phyloP scores from a whole-genome alignment of 1,140 invertebrate genomes.

The Batillaria attramentaria region DNA sequence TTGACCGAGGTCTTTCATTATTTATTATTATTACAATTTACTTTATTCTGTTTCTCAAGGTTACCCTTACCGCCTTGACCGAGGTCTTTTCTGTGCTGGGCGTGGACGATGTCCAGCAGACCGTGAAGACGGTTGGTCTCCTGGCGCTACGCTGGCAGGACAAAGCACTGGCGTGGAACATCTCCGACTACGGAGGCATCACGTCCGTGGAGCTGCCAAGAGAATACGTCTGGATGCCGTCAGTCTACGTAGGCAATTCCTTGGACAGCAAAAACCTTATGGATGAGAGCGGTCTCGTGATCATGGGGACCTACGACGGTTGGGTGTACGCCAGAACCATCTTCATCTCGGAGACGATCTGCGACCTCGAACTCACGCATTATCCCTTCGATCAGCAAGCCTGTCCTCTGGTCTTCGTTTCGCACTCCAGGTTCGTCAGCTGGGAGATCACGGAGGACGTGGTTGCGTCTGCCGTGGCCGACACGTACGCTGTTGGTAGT shows the following conservation, averaged over 20 bases:
- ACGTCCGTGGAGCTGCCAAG: conserved; percentile 71
- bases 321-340: conserved; percentile 51
- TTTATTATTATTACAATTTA: no score
- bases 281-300: conserved; percentile 6
- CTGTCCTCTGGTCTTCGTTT: conserved; percentile 22
- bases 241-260: conserved; percentile 74
- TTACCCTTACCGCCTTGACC: no score
- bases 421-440: neutral
- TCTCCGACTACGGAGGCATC: conserved; percentile 70
- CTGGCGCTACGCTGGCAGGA: conserved; percentile 70
- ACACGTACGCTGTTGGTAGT: conserved; percentile 46
- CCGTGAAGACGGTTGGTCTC: conserved; percentile 29
- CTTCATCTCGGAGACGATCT: conserved; percentile 31
- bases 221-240: conserved; percentile 73
- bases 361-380: conserved; percentile 36
- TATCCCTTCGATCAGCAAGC: conserved; percentile 41
- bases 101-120: conserved; percentile 28
- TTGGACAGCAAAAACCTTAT: conserved; percentile 19
- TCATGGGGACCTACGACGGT: conserved; percentile 5
- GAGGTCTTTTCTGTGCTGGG: neutral
- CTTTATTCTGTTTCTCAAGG: no score
- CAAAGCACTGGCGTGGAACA: conserved; percentile 72
- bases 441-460: neutral
- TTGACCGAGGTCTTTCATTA: no score
- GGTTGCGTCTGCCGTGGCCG: neutral